Base-by-base conservation (phyloP, 2,888 invertebrate genomes). In the Eumacrocentrus americanus region DNA sequence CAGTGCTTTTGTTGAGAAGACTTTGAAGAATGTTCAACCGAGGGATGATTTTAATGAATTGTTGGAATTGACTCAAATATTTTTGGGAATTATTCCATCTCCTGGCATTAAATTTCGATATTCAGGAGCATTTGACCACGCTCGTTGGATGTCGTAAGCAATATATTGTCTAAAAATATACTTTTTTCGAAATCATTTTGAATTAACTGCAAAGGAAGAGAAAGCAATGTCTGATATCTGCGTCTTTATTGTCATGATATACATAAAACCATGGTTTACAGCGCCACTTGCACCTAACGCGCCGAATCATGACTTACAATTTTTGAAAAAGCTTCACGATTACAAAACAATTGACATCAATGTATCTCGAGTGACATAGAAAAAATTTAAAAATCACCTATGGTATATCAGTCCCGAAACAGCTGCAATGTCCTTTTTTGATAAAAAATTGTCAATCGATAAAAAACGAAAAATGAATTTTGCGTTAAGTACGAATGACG, bases 11-110 rank as follows among this genome's bases (percentile, higher is more conserved):
- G 34, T 61, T n/a, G 40, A 57, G 53, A 11, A 51, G 34, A 55
- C 55, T 56, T 38, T 62, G 3, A 29, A 58, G 29, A 42, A 23
- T 47, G 29, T 7, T 12, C 58, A 58, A 50, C 55, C 60, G 12
- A 47, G 64, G 52, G 65, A 67, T 47, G 66, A 67, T 38, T 68
- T 68, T 48, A 51, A 44, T 51, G 68, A 67, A 57, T 38, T 66
- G 12, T 54, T 69, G 51, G 62, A 68, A 44, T 55, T 70, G 34
- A 37, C 50, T 9, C 56, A 64, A 7, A 68, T 61, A 51, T 50
- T 51, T 42, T 29, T 35, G 18, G 53, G 47, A 37, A 25, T 18
- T 20, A 16, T 23, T 38, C 63, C 61, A n/a, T n/a, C n/a, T n/a
- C n/a, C n/a, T 37, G 37, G 37, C 37, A 37, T 37, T 6, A 9